Evolutionary conservation across 2,888 invertebrate species (phyloP).

Genomic region (Tenthredo distinguenda): DNA sequence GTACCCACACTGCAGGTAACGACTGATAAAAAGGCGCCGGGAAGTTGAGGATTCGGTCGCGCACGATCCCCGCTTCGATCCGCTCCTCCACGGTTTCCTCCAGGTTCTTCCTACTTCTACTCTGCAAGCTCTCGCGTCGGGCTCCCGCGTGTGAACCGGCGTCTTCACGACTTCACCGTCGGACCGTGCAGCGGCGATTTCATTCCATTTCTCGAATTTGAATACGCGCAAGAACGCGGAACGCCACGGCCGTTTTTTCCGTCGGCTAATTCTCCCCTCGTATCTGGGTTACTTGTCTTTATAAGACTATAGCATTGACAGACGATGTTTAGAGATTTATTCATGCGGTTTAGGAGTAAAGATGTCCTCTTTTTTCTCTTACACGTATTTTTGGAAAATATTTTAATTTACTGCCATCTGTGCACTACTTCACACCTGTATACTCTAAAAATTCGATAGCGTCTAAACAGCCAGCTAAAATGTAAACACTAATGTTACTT

Average conservation of each 20-base stretch:
- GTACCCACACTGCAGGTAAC: background rate
- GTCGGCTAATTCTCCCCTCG: background rate
- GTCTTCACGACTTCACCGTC: background rate
- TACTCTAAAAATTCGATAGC: background rate
- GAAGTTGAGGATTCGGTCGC: conserved; percentile 54
- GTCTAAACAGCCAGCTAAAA: background rate
- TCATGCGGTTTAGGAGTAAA: background rate
- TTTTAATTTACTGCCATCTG: background rate
- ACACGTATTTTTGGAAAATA: background rate
- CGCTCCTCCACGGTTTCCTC: conserved; percentile 52
- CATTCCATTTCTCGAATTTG: conserved; percentile 55
- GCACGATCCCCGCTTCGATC: conserved; percentile 59
- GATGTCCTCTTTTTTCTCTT: background rate
- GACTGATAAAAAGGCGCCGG: conserved; percentile 9
- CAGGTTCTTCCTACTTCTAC: background rate
- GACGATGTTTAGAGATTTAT: background rate
- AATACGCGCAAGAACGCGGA: conserved; percentile 41
- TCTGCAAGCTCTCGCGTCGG: conserved; percentile 4
- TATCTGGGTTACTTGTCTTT: background rate
- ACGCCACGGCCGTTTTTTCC: background rate
- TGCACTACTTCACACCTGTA: background rate
- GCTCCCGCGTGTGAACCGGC: conserved; percentile 44
- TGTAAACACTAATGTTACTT: background rate
- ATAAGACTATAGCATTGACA: background rate
- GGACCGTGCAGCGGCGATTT: conserved; percentile 55